Conservation (phyloP, 2,888 invertebrate genomes). For the Mythimna impura region DNA sequence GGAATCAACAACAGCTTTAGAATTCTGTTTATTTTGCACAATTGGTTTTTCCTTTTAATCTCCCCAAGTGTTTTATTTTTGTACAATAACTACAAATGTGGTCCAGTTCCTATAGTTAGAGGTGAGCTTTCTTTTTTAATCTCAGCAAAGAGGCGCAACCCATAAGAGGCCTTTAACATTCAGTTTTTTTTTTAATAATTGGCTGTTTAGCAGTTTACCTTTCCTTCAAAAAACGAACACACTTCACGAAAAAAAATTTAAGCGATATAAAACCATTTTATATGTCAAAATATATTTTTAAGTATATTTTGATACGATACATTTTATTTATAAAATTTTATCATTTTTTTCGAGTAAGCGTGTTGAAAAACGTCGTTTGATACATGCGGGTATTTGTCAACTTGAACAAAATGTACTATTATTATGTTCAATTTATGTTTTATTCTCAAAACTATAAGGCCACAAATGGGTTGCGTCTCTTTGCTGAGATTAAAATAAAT, state of each 20-base stretch:
- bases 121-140: background rate
- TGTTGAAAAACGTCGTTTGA: background rate
- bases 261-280: background rate
- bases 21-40: background rate
- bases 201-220: background rate
- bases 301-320: background rate
- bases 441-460: background rate
- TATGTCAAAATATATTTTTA: background rate
- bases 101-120: background rate
- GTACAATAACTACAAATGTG: background rate
- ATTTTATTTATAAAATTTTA: background rate
- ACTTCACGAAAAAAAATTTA: background rate
- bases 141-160: background rate
- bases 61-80: background rate
- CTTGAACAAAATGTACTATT: background rate
- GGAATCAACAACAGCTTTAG: background rate
- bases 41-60: background rate
- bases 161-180: background rate
- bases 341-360: background rate
- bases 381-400: background rate
- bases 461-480: background rate
- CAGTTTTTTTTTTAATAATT: background rate
- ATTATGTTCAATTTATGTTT: background rate
- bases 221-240: conserved; percentile 1
- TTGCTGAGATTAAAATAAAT: conserved; percentile 2